Conservation (phyloP, 2,888 invertebrate genomes). For the Holacanthella duospinosa region DNA sequence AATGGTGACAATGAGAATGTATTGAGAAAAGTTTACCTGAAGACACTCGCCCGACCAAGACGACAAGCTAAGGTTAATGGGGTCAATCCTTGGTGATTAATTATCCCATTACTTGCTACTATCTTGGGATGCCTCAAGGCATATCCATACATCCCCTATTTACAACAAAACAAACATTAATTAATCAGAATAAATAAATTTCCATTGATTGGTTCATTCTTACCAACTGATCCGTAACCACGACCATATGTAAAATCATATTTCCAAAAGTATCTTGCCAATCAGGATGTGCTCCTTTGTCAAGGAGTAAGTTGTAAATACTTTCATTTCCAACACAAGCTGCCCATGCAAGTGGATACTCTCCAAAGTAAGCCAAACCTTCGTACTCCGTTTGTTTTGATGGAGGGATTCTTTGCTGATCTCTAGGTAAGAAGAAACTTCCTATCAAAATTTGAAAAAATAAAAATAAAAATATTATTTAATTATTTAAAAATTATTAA, state of each 20-base stretch:
- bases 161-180: conserved; percentile 34
- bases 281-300: conserved; percentile 88
- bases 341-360: conserved; percentile 89
- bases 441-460: conserved; percentile 42
- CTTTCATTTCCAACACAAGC: conserved; percentile 95
- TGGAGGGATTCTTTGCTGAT: conserved; percentile 73
- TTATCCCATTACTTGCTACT: conserved; percentile 83
- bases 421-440: conserved; percentile 89
- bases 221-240: conserved; percentile 92
- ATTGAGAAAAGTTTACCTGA: conserved; percentile 45
- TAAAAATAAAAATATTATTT: background rate
- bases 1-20: background rate
- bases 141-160: conserved; percentile 94
- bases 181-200: conserved; percentile 11
- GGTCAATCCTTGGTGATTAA: conserved; percentile 80
- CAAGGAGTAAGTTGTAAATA: conserved; percentile 87
- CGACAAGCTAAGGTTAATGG: conserved; percentile 93
- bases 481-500: background rate
- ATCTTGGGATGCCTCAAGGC: conserved; percentile 87
- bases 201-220: conserved; percentile 39
- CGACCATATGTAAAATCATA: conserved; percentile 98
- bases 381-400: conserved; percentile 82
- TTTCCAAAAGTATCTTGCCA: conserved; percentile 94
- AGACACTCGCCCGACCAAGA: conserved; percentile 89
- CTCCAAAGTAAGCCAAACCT: conserved; percentile 92